Base-by-base conservation (phyloP, 2,113 vertebrate species). In the Ophthalmolycus amberensis region DNA sequence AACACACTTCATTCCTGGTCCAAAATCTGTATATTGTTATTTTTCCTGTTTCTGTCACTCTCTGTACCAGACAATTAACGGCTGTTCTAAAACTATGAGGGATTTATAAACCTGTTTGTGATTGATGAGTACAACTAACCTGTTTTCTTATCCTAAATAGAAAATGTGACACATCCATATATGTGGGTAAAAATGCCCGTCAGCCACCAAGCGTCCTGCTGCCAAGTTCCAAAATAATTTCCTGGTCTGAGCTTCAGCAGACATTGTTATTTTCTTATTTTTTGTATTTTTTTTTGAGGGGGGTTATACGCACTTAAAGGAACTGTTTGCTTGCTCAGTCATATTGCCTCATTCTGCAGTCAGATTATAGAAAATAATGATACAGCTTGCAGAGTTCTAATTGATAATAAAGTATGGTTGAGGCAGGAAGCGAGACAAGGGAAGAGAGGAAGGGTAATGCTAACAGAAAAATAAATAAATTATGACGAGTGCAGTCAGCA, bases 181-280 rank as follows among this genome's bases (percentile, higher is more conserved):
- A 15, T 62, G 59, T 27, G 22, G 12, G 34, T 38, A 32, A 18
- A 16, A 54, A 63, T 46, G 37, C 5, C 18, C 1, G 3, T 56
- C 22, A 70, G 18, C 18, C 34, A 29, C 9, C n/a, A 9, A 15
- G 5, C n/a, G 1, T 60, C 25, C 42, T 42, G 14, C 52, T 60
- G 50, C 18, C 6, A 66, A 65, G 50, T 63, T 38, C 64, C 68
- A 77, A 88, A 85, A 65, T n/a, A 18, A 76, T 79, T 64, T 72
- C 73, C 74, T 68, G 48, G 22, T 80, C 54, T 80, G 32, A 75
- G 65, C 9, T 46, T 60, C 46, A 40, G 78, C 50, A 22, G 73
- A 16, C 20, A 15, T 29, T 25, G 29, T 50, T 10, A 10, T 40
- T 15, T 29, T 79, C 32, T 37, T 38, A 9, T 38, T 32, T 16